Evolutionary conservation across 2,888 invertebrate species (phyloP), one percentile per base, ranked within the genome.

Genomic region (Leptinotarsa haldemani): DNA sequence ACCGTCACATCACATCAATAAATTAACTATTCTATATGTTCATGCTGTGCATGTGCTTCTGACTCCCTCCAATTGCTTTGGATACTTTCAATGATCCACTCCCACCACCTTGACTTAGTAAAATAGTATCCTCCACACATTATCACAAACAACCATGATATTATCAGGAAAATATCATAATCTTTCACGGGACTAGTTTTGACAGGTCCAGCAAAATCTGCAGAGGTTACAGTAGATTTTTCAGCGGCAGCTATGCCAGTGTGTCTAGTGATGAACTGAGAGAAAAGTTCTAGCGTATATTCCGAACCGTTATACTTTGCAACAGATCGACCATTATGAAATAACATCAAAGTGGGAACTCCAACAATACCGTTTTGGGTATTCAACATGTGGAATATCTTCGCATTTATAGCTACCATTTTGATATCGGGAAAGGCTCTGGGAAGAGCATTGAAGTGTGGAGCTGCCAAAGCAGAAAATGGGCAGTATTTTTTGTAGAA

Each of bases 401-500:
- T 90, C 2, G 97, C 96, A 89, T 99, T 97, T 20, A 98, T 92
- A 3, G 95, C 98, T 13, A 96, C 94, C 86, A 97, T 92, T 88
- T 94, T 94, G 0, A 99, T 90, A 81, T 93, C 92, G 1, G 97
- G 96, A 87, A 95, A 98, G 4, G 94, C 92, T 83, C 95, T 90
- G 1, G 97, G 94, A 40, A 98, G 86, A 0, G 97, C 95, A 89
- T 98, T 98, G 83, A 94, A 96, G 85, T 96, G 93, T 7, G 96
- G 96, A 1, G 97, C 97, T 9, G 96, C 94, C 84, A 93, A 91
- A 20, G 95, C 95, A 83, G 97, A 97, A 83, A 97, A 97, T 2
- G 95, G 93, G 84, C 98, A 98, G 84, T 94, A 94, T 77, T 93
- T 92, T 0, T 97, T 95, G 86, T 94, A 98, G 88, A 98, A 98